Evolutionary conservation across 2,888 invertebrate species (phyloP).

Genomic region (Acrobasis repandana): DNA sequence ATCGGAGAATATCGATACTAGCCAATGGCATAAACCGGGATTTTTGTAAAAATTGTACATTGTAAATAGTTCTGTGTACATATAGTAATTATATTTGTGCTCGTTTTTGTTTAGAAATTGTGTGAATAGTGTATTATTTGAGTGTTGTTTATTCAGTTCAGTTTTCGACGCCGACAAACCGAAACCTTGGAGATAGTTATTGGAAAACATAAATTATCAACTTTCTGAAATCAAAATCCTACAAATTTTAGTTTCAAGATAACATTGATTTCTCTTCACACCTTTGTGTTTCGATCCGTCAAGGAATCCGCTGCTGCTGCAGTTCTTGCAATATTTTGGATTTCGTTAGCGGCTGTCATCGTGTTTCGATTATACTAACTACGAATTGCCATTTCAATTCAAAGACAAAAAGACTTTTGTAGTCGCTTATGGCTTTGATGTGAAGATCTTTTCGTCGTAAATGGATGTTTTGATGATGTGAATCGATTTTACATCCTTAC

Average conservation of each 20-base stretch:
- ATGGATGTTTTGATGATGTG: slow-evolving; percentile 62
- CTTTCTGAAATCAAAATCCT: slow-evolving; percentile 52
- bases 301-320: slow-evolving; percentile 81
- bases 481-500: slow-evolving; percentile 51
- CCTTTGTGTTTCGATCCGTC: slow-evolving; percentile 83
- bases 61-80: slow-evolving; percentile 89
- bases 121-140: slow-evolving; percentile 84
- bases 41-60: slow-evolving; percentile 86
- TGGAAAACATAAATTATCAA: slow-evolving; percentile 55
- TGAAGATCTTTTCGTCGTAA: slow-evolving; percentile 44
- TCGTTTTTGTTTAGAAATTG: slow-evolving; percentile 82
- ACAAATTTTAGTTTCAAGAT: slow-evolving; percentile 39
- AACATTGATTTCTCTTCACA: slow-evolving; percentile 58
- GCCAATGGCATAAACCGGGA: slow-evolving; percentile 86
- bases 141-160: slow-evolving; percentile 83
- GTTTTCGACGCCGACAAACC: slow-evolving; percentile 85
- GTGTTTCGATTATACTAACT: slow-evolving; percentile 66
- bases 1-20: slow-evolving; percentile 85
- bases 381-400: slow-evolving; percentile 69
- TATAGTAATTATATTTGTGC: slow-evolving; percentile 88
- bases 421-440: slow-evolving; percentile 57
- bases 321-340: slow-evolving; percentile 81
- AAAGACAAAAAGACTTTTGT: slow-evolving; percentile 64
- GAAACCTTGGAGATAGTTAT: slow-evolving; percentile 71
- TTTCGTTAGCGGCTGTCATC: slow-evolving; percentile 77